phyloP scores from a whole-genome alignment of 2,797 vertebrate species.

The Eupleurogrammus muticus region DNA sequence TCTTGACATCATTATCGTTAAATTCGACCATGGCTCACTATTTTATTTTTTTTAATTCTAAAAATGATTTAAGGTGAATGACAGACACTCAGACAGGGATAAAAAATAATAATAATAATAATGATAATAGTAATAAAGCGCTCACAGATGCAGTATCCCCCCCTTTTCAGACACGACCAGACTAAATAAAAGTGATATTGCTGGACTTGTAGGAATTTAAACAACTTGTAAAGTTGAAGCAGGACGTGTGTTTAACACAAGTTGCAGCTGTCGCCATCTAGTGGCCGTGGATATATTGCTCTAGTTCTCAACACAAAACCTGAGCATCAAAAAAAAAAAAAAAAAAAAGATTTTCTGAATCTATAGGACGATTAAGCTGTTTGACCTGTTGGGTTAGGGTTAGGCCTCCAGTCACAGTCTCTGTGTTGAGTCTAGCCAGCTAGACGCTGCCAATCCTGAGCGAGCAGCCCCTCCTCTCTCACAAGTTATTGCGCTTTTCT shows the following conservation, averaged over 20 bases:
- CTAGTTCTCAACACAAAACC: conserved; percentile 70
- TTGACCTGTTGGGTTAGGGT: conserved; percentile 42
- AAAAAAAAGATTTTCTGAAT: conserved; percentile 57
- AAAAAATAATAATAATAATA: conserved; percentile 19
- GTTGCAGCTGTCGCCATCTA: conserved; percentile 66
- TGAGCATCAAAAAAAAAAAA: conserved; percentile 74
- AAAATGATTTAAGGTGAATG: conserved; percentile 49
- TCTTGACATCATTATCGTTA: conserved; percentile 64
- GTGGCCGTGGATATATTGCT: conserved; percentile 70
- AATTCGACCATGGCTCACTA: conserved; percentile 63
- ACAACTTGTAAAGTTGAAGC: conserved; percentile 2
- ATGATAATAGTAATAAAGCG: conserved; percentile 19
- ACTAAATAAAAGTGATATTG: conserved; percentile 54
- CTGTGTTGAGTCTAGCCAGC: conserved; percentile 80
- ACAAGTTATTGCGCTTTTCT: conserved; percentile 80
- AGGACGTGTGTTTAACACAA: conserved; percentile 40
- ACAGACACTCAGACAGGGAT: conserved; percentile 52
- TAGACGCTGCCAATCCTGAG: conserved; percentile 77
- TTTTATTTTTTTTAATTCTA: conserved; percentile 41
- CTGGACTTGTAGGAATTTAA: conserved; percentile 37
- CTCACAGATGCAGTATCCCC: conserved; percentile 81
- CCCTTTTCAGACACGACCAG: conserved; percentile 53
- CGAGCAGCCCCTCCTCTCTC: conserved; percentile 46
- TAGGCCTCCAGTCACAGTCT: conserved; percentile 50
- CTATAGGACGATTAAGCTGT: conserved; percentile 53